Base-by-base conservation (phyloP, 2,113 vertebrate species). In the Cyanocitta stelleri region DNA sequence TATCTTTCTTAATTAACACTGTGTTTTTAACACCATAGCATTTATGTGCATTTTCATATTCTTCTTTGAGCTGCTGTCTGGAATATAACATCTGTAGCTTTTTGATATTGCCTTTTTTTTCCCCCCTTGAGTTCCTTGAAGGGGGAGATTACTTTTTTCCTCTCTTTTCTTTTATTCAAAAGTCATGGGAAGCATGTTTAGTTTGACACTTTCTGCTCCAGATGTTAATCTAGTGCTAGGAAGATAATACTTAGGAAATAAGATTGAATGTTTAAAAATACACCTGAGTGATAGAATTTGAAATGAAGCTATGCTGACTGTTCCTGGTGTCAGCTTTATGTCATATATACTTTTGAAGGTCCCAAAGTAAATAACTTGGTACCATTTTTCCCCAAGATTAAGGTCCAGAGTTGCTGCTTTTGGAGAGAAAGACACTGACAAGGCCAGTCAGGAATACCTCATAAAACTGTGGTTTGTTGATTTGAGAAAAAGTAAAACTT, bases 311-410 rank as follows among this genome's bases (percentile, higher is more conserved):
- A 89, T 26, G 51, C 32, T 93, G 66, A 35, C 90, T 84, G 13
- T 87, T 93, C 26, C 51, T 74, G 20, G 49, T 29, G 81, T 74
- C 52, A 94, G 27, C 19, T 91, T 93, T 81, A 66, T 58, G 56
- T 87, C 95, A 82, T 83, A 90, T 77, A 92, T 91, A 12, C 89
- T 93, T 58, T 72, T 64, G 64, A 77, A 79, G 20, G 26, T 90
- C 72, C 26, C 19, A 44, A 48, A 96, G 46, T 75, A 91, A 56
- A 6, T 71, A 96, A 69, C 48, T 83, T 94, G 73, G 77, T 77
- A 77, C 43, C 73, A 13, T 32, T 90, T 77, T 68, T 75, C 74
- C 62, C 84, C 64, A 66, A 59, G 52, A 58, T 55, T 87, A 71
- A 33, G 94, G 51, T 59, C 44, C 30, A 64, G 8, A 59, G 17